phyloP scores from a whole-genome alignment of 2,797 vertebrate species.

The Champsocephalus esox region DNA sequence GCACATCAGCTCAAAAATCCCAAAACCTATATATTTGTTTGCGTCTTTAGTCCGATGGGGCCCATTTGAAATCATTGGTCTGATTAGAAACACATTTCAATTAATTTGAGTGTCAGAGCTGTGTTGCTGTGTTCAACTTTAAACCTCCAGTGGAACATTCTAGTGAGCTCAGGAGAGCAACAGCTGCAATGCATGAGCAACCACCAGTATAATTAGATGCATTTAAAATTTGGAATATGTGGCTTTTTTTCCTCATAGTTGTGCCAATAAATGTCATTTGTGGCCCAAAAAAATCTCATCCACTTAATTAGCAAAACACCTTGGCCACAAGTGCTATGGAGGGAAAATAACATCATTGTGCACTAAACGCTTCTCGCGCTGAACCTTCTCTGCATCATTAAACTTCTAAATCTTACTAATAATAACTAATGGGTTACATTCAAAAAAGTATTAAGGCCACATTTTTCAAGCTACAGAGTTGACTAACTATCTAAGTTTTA shows the following conservation, averaged over 20 bases:
- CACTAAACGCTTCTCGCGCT: constrained; percentile 27
- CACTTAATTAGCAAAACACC: constrained; percentile 55
- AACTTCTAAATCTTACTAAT: constrained; percentile 28
- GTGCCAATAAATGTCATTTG: constrained; percentile 57
- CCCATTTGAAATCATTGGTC: constrained; percentile 6
- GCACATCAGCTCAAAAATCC: constrained; percentile 20
- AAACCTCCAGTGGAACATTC: constrained; percentile 47
- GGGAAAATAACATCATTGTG: constrained; percentile 45
- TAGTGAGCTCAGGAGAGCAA: constrained; percentile 47
- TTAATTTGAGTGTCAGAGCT: constrained; percentile 28
- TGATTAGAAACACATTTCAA: constrained; percentile 29
- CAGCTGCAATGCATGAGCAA: constrained; percentile 45
- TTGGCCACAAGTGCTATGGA: constrained; percentile 39
- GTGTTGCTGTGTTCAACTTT: constrained; percentile 29
- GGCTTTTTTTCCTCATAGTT: constrained; percentile 35
- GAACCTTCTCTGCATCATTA: constrained; percentile 26
- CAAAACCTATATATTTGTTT: constrained; percentile 8
- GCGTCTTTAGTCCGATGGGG: background rate
- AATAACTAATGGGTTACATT: constrained; percentile 24
- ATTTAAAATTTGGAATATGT: constrained; percentile 60
- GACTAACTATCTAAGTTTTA: constrained; percentile 31
- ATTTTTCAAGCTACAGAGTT: constrained; percentile 18
- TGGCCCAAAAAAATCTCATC: constrained; percentile 13
- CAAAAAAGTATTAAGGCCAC: constrained; percentile 20
- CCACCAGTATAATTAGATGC: constrained; percentile 50